Conservation (phyloP, 2,113 vertebrate species). For the Vireo altiloquus region DNA sequence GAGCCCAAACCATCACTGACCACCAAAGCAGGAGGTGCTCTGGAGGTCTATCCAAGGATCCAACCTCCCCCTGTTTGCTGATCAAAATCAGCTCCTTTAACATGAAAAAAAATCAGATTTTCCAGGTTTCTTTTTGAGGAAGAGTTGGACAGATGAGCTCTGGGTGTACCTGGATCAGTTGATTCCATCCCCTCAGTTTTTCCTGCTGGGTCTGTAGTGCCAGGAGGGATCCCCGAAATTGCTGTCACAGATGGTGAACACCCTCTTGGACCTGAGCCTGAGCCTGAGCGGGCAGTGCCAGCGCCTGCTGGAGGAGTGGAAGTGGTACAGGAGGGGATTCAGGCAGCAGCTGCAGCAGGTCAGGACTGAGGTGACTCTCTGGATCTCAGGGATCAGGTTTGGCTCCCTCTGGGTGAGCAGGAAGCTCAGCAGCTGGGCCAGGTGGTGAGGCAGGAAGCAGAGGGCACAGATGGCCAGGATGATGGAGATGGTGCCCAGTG, state of each 20-base stretch:
- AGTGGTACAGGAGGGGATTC: constrained; percentile 82
- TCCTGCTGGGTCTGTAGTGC: accelerated
- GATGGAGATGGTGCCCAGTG: constrained; percentile 72
- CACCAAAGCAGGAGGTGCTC: accelerated
- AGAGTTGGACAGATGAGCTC: accelerated
- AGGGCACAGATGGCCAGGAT: constrained; percentile 78
- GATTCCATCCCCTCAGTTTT: accelerated
- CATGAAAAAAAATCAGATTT: not conserved
- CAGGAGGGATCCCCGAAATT: accelerated
- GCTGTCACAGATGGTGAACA: constrained; percentile 60
- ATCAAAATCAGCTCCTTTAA: too few relatives aligned
- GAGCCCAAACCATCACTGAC: not conserved
- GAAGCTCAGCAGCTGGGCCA: constrained; percentile 75
- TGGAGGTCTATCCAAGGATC: not conserved
- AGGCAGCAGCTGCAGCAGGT: constrained; percentile 78
- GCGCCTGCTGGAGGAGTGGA: constrained; percentile 67
- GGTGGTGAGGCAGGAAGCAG: constrained; percentile 78
- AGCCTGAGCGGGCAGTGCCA: constrained; percentile 26
- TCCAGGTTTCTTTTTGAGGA: not conserved
- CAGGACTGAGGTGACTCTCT: constrained; percentile 71
- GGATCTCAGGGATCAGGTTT: constrained; percentile 30
- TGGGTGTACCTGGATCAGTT: not conserved
- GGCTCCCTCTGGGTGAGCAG: constrained; percentile 47
- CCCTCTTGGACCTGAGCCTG: not conserved
- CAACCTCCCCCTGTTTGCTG: not conserved